A percentile compares a stretch with the other conserved stretches of the same genome.
phyloP scores from a whole-genome alignment of 2,888 invertebrate genomes.

The Drosophila peninsularis region DNA sequence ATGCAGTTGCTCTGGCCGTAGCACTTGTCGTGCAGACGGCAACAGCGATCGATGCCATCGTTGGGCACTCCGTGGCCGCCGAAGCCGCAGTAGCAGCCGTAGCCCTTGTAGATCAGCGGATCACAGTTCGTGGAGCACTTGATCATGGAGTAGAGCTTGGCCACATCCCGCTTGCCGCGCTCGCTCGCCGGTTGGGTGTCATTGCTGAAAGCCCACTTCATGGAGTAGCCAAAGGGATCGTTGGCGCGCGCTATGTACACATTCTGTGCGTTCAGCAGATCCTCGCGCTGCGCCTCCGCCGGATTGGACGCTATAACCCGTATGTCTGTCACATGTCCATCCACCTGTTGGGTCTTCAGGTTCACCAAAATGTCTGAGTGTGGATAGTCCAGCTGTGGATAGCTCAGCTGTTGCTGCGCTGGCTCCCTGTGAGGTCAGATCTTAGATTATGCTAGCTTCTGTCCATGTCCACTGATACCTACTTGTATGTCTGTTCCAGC shows the following conservation, averaged over 20 bases:
- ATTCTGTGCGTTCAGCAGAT: slow-evolving; percentile 63
- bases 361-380: slow-evolving; percentile 51
- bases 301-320: slow-evolving; percentile 43
- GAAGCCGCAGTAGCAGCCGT: slow-evolving; percentile 96
- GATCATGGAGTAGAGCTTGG: slow-evolving; percentile 94
- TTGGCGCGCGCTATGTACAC: slow-evolving; percentile 83
- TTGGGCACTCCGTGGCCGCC: slow-evolving; percentile 91
- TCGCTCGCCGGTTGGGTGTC: slow-evolving; percentile 68
- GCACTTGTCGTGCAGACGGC: slow-evolving; percentile 93
- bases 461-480: slow-evolving; percentile 16
- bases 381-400: slow-evolving; percentile 38
- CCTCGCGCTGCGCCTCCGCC: slow-evolving; percentile 31
- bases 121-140: slow-evolving; percentile 94
- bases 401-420: background rate
- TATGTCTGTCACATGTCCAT: slow-evolving; percentile 64
- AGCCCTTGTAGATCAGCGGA: slow-evolving; percentile 92
- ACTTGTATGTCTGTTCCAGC: slow-evolving; percentile 63
- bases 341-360: slow-evolving; percentile 47
- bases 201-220: slow-evolving; percentile 80
- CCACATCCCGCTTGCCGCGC: slow-evolving; percentile 90
- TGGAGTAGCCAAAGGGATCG: slow-evolving; percentile 84
- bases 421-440: slow-evolving; percentile 30
- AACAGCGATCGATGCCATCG: slow-evolving; percentile 92
- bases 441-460: background rate
- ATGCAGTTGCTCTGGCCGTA: slow-evolving; percentile 92